Evolutionary conservation across 2,113 vertebrate genomes (phyloP), one percentile per base, ranked within the genome.

Genomic region (Triplophysa siluroides): DNA sequence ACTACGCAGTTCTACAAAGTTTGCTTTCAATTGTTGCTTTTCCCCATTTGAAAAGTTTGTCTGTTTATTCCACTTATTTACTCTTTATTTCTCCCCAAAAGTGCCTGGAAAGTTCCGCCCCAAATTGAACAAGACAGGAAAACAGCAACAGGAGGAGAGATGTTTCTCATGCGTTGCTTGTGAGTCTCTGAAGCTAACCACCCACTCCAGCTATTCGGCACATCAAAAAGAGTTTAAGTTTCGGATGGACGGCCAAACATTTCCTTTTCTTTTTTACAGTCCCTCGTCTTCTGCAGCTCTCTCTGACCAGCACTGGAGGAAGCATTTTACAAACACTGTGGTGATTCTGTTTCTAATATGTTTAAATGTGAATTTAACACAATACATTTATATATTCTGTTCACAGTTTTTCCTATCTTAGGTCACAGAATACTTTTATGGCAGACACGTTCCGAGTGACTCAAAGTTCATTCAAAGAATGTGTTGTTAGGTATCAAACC

Each of bases 211-310:
- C 65, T 52, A 71, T 72, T 74, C 80, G 78, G 77, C 85, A 83
- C 85, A 83, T 83, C 86, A 85, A 85, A 86, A 83, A 80, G 63
- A 80, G 81, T 78, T 72, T 71, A 26, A 56, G 75, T 81, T 82
- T 86, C 83, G 81, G 85, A 85, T 83, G 78, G 78, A 78, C 79
- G 85, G 74, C 84, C 80, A 83, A 85, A 79, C 76, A 78, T 84
- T 81, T 83, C 78, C 75, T 83, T 56, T 78, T 78, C 75, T 80
- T 66, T 69, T 79, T 79, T 83, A 64, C 54, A 45, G 74, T 73
- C 70, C 66, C 52, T 68, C 23, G 18, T 78, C 60, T 73, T 78
- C 69, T 72, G 60, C 33, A 47, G 12, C 75, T 26, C 50, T 23
- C 24, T 77, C 58, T 69, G 80, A 83, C 47, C 63, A 71, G 43